These are phyloP conservation scores for Bombus confusus DNA, from an alignment of 1,140 invertebrate species.

Conservation along the genomic window DNA sequence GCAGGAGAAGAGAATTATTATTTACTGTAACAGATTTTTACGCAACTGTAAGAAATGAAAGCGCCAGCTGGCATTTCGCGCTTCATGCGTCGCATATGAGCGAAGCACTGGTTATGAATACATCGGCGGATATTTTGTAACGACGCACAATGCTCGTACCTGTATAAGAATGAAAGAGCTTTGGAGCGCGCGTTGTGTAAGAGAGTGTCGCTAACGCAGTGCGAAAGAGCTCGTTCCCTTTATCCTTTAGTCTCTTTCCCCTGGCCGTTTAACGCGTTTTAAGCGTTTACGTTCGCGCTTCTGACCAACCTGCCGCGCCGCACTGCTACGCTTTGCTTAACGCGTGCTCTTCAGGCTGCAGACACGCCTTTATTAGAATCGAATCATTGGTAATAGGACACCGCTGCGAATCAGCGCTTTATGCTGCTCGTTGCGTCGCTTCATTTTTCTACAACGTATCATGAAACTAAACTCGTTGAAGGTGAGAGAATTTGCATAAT, in stretches of 20 bases:
- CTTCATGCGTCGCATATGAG: conserved; percentile 54
- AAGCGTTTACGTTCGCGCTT: conserved; percentile 17
- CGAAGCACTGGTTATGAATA: conserved; percentile 55
- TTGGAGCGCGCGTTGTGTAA: background rate
- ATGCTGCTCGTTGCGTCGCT: too few relatives aligned
- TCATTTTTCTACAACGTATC: too few relatives aligned
- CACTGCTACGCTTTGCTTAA: background rate
- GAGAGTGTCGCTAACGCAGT: background rate
- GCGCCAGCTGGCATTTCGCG: conserved; percentile 46
- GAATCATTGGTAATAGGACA: background rate
- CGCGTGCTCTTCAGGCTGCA: too few relatives aligned
- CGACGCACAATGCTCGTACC: conserved; percentile 35
- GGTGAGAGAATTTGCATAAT: too few relatives aligned
- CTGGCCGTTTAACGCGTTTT: conserved; percentile 22
- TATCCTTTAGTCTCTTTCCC: conserved; percentile 11
- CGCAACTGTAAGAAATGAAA: too few relatives aligned
- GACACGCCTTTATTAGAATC: conserved; percentile 6
- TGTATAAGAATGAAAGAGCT: conserved; percentile 26
- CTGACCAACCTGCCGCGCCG: background rate
- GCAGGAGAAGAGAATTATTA: too few relatives aligned
- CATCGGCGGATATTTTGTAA: conserved; percentile 67
- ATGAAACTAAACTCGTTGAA: too few relatives aligned
- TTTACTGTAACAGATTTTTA: too few relatives aligned
- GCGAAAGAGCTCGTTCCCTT: conserved; percentile 37
- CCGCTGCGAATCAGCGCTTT: background rate